These are phyloP conservation scores for Ara ararauna DNA, from an alignment of 2,797 vertebrate genomes.

Conservation along the genomic window DNA sequence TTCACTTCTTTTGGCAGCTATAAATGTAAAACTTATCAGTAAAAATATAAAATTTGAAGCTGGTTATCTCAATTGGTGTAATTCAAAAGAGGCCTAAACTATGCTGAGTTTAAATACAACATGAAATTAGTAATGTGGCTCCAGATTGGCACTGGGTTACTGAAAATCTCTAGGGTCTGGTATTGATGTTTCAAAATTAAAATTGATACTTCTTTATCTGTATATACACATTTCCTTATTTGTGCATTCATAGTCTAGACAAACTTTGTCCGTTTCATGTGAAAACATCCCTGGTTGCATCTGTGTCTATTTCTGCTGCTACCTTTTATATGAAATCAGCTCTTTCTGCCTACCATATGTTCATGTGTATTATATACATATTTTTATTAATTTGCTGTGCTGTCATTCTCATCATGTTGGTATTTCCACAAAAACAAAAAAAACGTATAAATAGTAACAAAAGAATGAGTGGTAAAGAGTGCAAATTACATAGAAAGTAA, in stretches of 20 bases:
- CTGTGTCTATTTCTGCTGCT: not conserved
- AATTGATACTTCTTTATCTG: not conserved
- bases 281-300: not conserved
- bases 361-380: not conserved
- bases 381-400: not conserved
- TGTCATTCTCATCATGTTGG: not conserved
- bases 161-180: not conserved
- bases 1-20: not conserved
- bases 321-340: not conserved
- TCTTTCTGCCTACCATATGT: not conserved
- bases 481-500: not conserved
- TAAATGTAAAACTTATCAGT: not conserved
- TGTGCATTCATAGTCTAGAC: not conserved
- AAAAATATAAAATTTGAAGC: not conserved
- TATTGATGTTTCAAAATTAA: not conserved
- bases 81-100: not conserved
- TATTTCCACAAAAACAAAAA: not conserved
- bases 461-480: not conserved
- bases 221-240: not conserved
- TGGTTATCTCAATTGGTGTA: not conserved
- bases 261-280: not conserved
- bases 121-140: not conserved
- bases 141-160: not conserved
- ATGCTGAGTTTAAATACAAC: not conserved
- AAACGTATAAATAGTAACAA: not conserved